Conservation (phyloP, 2,797 vertebrate genomes). For the Diglossa cyanea region DNA sequence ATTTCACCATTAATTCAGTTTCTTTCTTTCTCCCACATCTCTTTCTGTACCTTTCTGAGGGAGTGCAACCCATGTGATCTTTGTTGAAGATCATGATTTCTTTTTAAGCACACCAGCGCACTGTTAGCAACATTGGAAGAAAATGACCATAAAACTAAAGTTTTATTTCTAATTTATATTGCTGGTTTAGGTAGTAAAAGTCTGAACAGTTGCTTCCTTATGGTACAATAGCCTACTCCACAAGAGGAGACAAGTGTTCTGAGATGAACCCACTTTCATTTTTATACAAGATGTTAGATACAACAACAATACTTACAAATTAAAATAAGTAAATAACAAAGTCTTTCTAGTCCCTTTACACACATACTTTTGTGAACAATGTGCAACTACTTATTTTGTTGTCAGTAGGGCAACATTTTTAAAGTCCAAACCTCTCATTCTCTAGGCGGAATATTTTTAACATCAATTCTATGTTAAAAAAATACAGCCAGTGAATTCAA, state of each 20-base stretch:
- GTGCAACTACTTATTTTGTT: not conserved
- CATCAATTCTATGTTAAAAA: not conserved
- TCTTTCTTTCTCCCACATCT: not conserved
- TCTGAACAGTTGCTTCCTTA: not conserved
- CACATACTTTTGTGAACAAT: not conserved
- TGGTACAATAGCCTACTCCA: not conserved
- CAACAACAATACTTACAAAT: not conserved
- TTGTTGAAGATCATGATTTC: not conserved
- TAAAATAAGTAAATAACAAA: not conserved
- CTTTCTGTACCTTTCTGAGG: conserved; percentile 16
- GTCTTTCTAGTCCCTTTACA: not conserved
- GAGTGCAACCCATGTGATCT: not conserved
- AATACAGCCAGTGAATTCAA: not conserved
- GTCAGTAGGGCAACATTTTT: not conserved
- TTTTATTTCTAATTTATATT: not conserved
- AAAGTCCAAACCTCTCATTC: not conserved
- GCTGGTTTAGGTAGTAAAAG: not conserved
- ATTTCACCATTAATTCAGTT: not conserved
- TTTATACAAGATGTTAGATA: not conserved
- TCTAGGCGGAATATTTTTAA: not conserved
- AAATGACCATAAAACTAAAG: not conserved
- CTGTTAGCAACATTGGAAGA: not conserved
- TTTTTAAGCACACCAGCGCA: not conserved
- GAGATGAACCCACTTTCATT: not conserved
- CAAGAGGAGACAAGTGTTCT: not conserved